Conservation (phyloP, 2,797 vertebrate species). For the Enoplosus armatus region DNA sequence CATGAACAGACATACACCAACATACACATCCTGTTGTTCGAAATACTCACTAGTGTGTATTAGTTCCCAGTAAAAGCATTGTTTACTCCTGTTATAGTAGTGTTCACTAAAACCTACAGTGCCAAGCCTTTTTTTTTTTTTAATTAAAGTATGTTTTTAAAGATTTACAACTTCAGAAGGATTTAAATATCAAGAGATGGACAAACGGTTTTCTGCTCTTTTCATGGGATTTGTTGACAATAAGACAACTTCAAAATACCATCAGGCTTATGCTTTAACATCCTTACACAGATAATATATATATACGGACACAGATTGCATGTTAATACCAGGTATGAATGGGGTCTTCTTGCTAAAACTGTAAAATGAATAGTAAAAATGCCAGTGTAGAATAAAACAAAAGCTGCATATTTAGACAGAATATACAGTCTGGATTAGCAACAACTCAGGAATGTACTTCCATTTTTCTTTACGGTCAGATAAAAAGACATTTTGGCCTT, state of each 20-base stretch:
- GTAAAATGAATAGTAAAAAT: constrained; percentile 28
- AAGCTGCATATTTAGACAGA: constrained; percentile 62
- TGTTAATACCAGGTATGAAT: constrained; percentile 30
- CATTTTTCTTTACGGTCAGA: constrained; percentile 57
- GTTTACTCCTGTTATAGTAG: not conserved
- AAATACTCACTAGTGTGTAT: no score
- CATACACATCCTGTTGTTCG: not conserved
- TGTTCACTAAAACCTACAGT: not conserved
- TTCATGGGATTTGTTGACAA: constrained; percentile 24
- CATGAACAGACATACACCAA: not conserved
- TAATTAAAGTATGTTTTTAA: not conserved
- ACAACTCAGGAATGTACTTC: constrained; percentile 61
- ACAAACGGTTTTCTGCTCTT: not conserved
- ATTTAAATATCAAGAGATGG: not conserved
- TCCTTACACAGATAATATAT: not conserved
- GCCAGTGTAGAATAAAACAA: constrained; percentile 59
- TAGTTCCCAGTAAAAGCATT: no score
- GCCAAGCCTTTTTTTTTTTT: not conserved
- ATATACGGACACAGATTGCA: not conserved
- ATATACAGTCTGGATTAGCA: constrained; percentile 34
- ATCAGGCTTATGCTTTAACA: not conserved
- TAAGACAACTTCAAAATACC: not conserved
- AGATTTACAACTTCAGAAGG: not conserved
- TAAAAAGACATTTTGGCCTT: constrained; percentile 44
- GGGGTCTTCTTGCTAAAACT: constrained; percentile 25